Conservation (phyloP, 2,113 vertebrate species). For the Agapornis roseicollis region DNA sequence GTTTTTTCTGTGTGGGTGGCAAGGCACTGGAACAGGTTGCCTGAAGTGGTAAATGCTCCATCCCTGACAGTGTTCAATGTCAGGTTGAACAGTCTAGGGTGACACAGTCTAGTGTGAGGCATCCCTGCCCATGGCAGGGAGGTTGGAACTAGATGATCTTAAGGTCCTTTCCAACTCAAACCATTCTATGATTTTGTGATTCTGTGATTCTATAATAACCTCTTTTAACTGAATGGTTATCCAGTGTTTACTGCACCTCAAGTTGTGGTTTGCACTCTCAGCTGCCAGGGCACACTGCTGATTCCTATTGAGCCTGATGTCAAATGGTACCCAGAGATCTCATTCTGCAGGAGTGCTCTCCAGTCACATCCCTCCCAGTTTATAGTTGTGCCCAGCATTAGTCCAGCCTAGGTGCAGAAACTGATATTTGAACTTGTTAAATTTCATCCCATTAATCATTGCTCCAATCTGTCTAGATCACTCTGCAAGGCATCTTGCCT, state of each 20-base stretch:
- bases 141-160: no score
- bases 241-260: background rate
- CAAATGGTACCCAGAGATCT: background rate
- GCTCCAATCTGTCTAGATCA: background rate
- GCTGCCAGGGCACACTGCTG: background rate
- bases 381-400: rapidly evolving
- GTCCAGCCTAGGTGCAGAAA: background rate
- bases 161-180: no score
- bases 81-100: no score
- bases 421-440: background rate
- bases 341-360: background rate
- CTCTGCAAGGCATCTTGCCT: background rate
- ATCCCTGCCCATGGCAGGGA: no score
- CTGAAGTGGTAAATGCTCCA: background rate
- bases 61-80: no score
- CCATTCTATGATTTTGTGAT: no score
- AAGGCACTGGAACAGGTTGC: background rate
- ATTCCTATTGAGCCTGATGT: background rate
- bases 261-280: background rate
- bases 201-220: background rate
- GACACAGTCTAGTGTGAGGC: no score
- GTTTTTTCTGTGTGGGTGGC: background rate
- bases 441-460: background rate
- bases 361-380: background rate
- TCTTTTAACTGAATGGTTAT: background rate